phyloP scores from a whole-genome alignment of 2,113 vertebrate genomes.

The Plestiodon gilberti region DNA sequence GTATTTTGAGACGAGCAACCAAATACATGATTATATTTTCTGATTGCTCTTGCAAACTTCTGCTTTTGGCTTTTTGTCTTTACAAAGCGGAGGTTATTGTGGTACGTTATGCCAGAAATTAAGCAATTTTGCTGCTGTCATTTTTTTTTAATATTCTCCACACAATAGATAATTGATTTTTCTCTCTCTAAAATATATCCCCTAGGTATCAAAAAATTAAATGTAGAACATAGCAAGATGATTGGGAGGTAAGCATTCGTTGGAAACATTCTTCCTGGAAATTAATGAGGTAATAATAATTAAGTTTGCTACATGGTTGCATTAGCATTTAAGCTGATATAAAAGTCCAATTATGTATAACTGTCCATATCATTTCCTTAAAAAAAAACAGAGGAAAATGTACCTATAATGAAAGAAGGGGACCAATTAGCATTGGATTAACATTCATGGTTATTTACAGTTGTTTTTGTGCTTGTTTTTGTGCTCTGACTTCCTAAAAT shows the following conservation, averaged over 20 bases:
- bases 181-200: constrained; percentile 57
- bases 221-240: constrained; percentile 52
- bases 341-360: constrained; percentile 73
- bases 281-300: constrained; percentile 68
- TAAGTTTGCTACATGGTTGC: constrained; percentile 59
- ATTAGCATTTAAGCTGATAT: constrained; percentile 65
- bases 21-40: constrained; percentile 66
- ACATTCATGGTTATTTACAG: constrained; percentile 99
- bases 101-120: constrained; percentile 35
- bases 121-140: constrained; percentile 59
- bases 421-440: constrained; percentile 99
- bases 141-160: constrained; percentile 62
- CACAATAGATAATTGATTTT: constrained; percentile 67
- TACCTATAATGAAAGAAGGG: constrained; percentile 90
- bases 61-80: constrained; percentile 39
- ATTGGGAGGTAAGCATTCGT: constrained; percentile 52
- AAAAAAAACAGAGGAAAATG: constrained; percentile 79
- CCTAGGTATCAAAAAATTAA: constrained; percentile 53
- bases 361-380: constrained; percentile 74
- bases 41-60: constrained; percentile 41
- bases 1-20: constrained; percentile 65
- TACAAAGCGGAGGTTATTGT: constrained; percentile 51
- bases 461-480: constrained; percentile 99
- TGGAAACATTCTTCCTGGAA: constrained; percentile 54
- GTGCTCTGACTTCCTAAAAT: constrained; percentile 96